phyloP scores from a whole-genome alignment of 2,113 vertebrate species.

The Ellobius talpinus region DNA sequence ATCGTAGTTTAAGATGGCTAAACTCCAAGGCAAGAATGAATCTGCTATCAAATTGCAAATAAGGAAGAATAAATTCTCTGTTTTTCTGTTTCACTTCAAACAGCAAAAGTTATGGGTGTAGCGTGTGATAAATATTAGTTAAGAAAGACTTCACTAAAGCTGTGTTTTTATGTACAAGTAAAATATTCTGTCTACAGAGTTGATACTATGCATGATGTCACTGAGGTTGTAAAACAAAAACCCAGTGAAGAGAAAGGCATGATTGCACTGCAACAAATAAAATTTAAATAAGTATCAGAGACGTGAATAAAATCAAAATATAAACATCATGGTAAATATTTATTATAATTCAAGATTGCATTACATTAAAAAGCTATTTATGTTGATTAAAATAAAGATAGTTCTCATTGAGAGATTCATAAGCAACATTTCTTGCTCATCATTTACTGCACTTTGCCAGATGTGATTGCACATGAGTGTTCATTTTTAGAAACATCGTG shows the following conservation, averaged over 20 bases:
- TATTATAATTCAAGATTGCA: neutral
- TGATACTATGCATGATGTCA: neutral
- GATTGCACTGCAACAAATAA: neutral
- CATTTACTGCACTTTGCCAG: neutral
- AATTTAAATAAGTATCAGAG: neutral
- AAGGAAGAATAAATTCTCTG: neutral
- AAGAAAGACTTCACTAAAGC: neutral
- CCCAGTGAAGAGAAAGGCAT: neutral
- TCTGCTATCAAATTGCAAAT: neutral
- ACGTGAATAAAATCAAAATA: constrained; percentile 11
- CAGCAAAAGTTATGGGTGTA: neutral
- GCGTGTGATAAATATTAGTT: neutral
- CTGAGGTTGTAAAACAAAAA: neutral
- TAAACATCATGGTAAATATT: neutral
- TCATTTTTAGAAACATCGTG: neutral
- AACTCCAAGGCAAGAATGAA: neutral
- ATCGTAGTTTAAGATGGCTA: neutral
- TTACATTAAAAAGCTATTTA: neutral
- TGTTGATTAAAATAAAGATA: neutral
- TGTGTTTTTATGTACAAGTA: neutral
- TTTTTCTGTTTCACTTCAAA: neutral
- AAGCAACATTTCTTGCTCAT: neutral
- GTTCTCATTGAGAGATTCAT: neutral
- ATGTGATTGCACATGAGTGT: neutral
- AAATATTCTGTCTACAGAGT: neutral